Percentiles rank a stretch among this genome's conserved stretches.
phyloP scores from a whole-genome alignment of 92 coral and sea anemone species.

The Anthopleura xanthogrammica region DNA sequence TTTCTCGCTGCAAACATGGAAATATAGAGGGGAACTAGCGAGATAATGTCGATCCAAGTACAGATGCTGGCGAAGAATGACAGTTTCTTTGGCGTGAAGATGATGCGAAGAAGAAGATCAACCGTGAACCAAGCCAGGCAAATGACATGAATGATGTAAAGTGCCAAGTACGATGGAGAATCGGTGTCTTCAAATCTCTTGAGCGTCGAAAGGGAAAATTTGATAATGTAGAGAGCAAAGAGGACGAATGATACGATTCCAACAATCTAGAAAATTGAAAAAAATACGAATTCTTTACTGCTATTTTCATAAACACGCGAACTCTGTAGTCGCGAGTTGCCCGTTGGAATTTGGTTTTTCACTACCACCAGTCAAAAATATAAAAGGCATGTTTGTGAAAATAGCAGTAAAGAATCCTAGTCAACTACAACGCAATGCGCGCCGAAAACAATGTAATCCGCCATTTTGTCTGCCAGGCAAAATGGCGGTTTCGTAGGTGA shows the following conservation, averaged over 20 bases:
- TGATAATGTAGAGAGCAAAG: constrained; percentile 74
- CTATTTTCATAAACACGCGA: too few relatives aligned
- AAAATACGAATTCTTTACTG: too few relatives aligned
- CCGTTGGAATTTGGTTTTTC: too few relatives aligned
- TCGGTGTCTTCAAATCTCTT: constrained; percentile 63
- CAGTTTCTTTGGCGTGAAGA: constrained; percentile 71
- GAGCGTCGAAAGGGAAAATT: constrained; percentile 83
- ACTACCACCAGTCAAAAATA: too few relatives aligned
- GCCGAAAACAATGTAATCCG: too few relatives aligned
- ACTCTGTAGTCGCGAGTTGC: too few relatives aligned
- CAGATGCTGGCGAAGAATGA: constrained; percentile 70
- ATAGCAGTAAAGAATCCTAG: too few relatives aligned
- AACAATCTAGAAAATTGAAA: constrained; percentile 43
- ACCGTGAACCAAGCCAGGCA: constrained; percentile 81
- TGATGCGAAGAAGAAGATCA: constrained; percentile 72
- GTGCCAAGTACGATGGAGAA: constrained; percentile 50
- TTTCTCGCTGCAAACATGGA: constrained; percentile 50
- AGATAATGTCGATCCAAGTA: constrained; percentile 89
- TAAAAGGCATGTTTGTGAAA: too few relatives aligned
- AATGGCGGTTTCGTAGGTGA: too few relatives aligned
- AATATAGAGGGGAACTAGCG: constrained; percentile 72
- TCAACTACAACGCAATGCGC: too few relatives aligned
- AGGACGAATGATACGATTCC: constrained; percentile 69
- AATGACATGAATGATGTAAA: constrained; percentile 68
- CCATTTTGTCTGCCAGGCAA: too few relatives aligned